A percentile compares a stretch with the other conserved stretches of the same genome.
Conservation (phyloP, 2,888 invertebrate species). For the Gastrophysa polygoni region DNA sequence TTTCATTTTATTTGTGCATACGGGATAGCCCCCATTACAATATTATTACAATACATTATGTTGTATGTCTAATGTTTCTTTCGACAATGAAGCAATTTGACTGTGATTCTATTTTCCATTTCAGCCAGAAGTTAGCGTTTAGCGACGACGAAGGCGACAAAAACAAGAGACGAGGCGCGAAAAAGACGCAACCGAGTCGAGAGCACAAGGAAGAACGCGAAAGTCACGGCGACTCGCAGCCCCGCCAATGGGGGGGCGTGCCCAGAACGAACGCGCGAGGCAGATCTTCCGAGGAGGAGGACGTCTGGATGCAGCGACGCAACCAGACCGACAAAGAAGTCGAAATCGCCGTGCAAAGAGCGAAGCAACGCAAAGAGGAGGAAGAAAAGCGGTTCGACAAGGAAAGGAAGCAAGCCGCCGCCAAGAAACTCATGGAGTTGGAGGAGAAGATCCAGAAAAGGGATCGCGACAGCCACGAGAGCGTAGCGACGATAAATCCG, state of each 20-base stretch:
- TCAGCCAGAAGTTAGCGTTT: conserved; percentile 87
- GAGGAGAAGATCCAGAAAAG: conserved; percentile 69
- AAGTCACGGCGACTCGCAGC: conserved; percentile 27
- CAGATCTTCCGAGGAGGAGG: conserved; percentile 51
- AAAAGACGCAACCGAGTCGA: conserved; percentile 38
- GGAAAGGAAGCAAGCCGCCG: conserved; percentile 63
- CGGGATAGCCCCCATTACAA: too few species aligned
- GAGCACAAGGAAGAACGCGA: conserved; percentile 34
- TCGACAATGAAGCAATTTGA: neutral
- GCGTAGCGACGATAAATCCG: conserved; percentile 57
- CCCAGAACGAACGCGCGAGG: conserved; percentile 47
- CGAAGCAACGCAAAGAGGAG: conserved; percentile 84
- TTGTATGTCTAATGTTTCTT: conserved; percentile 4
- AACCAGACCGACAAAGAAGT: conserved; percentile 65
- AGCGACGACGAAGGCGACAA: conserved; percentile 82
- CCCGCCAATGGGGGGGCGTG: conserved; percentile 45
- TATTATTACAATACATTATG: too few species aligned
- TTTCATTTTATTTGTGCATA: too few species aligned
- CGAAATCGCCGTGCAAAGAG: conserved; percentile 80
- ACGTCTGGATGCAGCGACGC: conserved; percentile 38
- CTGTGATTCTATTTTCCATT: conserved; percentile 11
- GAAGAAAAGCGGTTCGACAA: conserved; percentile 81
- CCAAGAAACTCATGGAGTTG: conserved; percentile 71
- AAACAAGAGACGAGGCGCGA: conserved; percentile 34
- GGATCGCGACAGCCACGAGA: conserved; percentile 62